Percentiles rank a stretch among this genome's conserved stretches.
Evolutionary conservation across 2,888 invertebrate genomes (phyloP).

Genomic region (Polydrusus cervinus): DNA sequence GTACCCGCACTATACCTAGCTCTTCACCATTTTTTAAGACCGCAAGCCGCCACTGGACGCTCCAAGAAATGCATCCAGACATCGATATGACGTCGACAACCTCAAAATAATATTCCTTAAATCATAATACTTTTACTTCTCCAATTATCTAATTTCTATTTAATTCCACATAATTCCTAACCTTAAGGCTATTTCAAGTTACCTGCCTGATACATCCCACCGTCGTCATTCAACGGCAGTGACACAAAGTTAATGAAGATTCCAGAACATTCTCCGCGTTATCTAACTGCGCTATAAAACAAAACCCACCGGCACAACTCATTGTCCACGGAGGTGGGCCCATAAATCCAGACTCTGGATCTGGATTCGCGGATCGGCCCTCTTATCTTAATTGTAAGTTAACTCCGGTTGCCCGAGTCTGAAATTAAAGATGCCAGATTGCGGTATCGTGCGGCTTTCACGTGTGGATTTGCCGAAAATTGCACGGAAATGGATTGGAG

Average conservation of each 20-base stretch:
- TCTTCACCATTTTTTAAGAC: too few relatives aligned
- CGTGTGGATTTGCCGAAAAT: constrained; percentile 59
- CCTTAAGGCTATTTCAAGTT: background rate
- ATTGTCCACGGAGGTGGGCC: constrained; percentile 48
- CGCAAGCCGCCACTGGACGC: too few relatives aligned
- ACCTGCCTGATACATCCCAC: constrained; percentile 16
- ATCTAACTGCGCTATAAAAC: constrained; percentile 56
- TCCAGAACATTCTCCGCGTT: constrained; percentile 21
- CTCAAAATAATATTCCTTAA: too few relatives aligned
- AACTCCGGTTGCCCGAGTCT: constrained; percentile 60
- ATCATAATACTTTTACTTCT: too few relatives aligned
- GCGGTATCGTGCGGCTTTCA: constrained; percentile 62
- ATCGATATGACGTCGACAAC: too few relatives aligned
- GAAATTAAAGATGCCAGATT: constrained; percentile 65
- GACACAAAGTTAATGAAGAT: constrained; percentile 40
- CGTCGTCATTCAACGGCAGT: constrained; percentile 20
- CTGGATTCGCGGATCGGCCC: constrained; percentile 58
- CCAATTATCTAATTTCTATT: background rate
- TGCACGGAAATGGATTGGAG: constrained; percentile 34
- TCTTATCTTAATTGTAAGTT: constrained; percentile 66
- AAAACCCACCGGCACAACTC: constrained; percentile 50
- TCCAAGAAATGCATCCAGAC: too few relatives aligned
- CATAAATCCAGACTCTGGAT: constrained; percentile 59
- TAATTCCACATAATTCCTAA: background rate
- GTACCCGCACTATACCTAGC: too few relatives aligned